Base-by-base conservation (phyloP, 2,888 invertebrate species). In the Tholera decimalis region DNA sequence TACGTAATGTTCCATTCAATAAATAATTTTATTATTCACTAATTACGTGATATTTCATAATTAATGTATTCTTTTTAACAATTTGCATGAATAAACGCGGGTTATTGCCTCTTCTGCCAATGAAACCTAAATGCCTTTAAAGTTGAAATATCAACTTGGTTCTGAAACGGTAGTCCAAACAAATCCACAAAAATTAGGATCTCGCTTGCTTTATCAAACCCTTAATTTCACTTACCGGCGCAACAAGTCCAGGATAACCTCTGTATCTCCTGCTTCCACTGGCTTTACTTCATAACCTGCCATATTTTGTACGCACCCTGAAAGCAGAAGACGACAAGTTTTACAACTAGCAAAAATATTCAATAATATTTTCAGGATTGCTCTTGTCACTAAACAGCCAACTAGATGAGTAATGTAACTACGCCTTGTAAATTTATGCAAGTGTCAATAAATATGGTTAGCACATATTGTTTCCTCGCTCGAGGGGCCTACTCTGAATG, bases 201-300 rank as follows among this genome's bases (percentile, higher is more conserved):
- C n/a, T n/a, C n/a, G n/a, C n/a, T n/a, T n/a, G n/a, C n/a, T n/a
- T n/a, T n/a, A n/a, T n/a, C n/a, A n/a, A n/a, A 30, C 11, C 30
- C 11, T 9, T 3, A 15, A 24, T 22, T 15, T 13, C 15, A 44
- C 44, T 90, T 95, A 97, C 87, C 90, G 91, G 81, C 95, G 95
- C 1, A 97, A 90, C 84, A 97, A 96, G 37, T 91, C 88, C 68
- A 97, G 91, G 18, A 97, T 94, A 46, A 89, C 92, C 3, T 95
- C 94, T 1, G 89, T 88, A 82, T 97, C 97, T 56, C 95, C 91
- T 20, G 92, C 90, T 39, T 81, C 83, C 9, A 96, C 83, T 1
- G 90, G 84, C 46, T 92, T 91, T 46, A 96, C 88, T 46, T 89
- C 91, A 73, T 87, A 92, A 2, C 64, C 56, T 35, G 86, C 61